These are phyloP conservation scores for Dendroctonus valens DNA, from an alignment of 1,140 invertebrate species.

Conservation along the genomic window DNA sequence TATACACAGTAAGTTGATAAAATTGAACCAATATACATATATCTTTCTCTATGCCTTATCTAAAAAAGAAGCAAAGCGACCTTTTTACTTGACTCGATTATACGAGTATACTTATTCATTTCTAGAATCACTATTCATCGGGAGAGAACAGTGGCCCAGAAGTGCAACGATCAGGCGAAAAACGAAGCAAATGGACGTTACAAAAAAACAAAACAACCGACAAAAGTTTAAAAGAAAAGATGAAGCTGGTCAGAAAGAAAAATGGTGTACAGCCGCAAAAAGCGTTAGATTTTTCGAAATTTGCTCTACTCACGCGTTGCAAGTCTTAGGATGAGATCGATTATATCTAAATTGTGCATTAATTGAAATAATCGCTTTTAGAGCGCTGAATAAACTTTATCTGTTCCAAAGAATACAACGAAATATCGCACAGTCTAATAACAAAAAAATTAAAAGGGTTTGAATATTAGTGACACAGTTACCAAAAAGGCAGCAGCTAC, in stretches of 20 bases:
- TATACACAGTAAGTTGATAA: slow-evolving; percentile 37
- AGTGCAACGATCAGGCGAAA: slow-evolving; percentile 3
- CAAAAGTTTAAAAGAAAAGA: slow-evolving; percentile 28
- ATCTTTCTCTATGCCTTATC: too few species aligned
- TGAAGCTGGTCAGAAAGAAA: slow-evolving; percentile 21
- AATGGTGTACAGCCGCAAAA: slow-evolving; percentile 8
- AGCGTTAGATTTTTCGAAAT: slow-evolving; percentile 30
- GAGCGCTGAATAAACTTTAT: too few species aligned
- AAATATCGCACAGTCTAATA: too few species aligned
- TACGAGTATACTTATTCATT: too few species aligned
- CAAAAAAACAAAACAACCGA: slow-evolving; percentile 26
- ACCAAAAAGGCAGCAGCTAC: neutral
- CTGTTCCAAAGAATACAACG: too few species aligned
- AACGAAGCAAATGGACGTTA: slow-evolving; percentile 27
- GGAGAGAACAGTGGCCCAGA: neutral
- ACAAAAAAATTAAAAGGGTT: too few species aligned
- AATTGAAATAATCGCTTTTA: too few species aligned
- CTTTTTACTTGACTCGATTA: too few species aligned
- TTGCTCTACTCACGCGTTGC: slow-evolving; percentile 29
- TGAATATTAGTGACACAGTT: neutral
- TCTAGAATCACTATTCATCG: too few species aligned
- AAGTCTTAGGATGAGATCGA: neutral
- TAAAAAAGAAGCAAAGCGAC: too few species aligned
- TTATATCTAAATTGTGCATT: too few species aligned
- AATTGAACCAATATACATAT: too few species aligned